Evolutionary conservation across 2,113 vertebrate genomes (phyloP).

Genomic region (Catagonus wagneri): DNA sequence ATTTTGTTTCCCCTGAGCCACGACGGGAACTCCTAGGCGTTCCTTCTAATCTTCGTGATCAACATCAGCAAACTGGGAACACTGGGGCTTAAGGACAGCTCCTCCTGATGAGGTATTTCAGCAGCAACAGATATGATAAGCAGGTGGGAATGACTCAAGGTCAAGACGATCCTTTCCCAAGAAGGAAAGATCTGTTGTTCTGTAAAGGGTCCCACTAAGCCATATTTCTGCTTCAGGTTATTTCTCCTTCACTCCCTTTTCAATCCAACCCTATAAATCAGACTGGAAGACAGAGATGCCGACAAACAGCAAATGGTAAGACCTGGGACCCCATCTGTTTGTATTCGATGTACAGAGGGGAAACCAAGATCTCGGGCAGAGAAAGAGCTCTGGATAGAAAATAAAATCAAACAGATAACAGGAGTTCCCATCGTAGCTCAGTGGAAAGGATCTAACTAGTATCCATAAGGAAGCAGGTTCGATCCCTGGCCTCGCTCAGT

Average conservation of each 20-base stretch:
- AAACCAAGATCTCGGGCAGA: not conserved
- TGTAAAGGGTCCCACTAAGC: not conserved
- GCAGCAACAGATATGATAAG: not conserved
- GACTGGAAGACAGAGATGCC: not conserved
- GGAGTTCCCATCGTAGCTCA: too few relatives aligned
- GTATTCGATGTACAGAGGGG: not conserved
- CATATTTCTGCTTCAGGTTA: not conserved
- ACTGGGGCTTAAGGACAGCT: not conserved
- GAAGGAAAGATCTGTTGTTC: not conserved
- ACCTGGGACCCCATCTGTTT: not conserved
- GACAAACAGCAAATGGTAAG: not conserved
- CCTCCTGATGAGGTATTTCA: not conserved
- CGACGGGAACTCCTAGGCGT: not conserved
- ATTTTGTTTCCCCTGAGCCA: too few relatives aligned
- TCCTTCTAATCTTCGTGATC: conserved; percentile 44
- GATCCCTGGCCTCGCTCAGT: too few relatives aligned
- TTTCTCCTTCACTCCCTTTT: conserved; percentile 29
- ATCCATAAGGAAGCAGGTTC: too few relatives aligned
- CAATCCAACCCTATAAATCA: not conserved
- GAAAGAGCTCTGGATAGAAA: conserved; percentile 8
- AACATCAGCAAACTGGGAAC: not conserved
- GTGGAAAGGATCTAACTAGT: too few relatives aligned
- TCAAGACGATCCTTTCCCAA: not conserved
- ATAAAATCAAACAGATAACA: not conserved
- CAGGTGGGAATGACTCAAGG: not conserved